These are phyloP conservation scores for Eristalinus aeneus DNA, from an alignment of 2,888 invertebrate genomes.

Conservation along the genomic window DNA sequence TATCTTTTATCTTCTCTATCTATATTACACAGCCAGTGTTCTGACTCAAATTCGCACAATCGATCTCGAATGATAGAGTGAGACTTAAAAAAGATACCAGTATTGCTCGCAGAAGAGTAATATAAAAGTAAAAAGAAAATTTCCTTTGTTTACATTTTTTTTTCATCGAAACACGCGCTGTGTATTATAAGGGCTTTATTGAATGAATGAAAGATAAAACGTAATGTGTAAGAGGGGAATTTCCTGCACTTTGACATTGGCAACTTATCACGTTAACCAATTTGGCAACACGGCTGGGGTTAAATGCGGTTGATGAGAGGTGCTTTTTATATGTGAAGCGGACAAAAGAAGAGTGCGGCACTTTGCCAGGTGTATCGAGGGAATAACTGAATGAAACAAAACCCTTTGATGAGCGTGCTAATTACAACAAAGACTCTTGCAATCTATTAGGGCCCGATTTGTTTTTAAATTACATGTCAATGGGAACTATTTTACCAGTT, in stretches of 20 bases:
- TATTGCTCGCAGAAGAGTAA: background rate
- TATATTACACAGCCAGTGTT: too few species aligned
- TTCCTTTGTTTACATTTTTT: constrained; percentile 51
- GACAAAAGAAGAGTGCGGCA: background rate
- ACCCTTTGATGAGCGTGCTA: background rate
- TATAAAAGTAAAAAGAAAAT: background rate
- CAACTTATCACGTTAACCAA: constrained; percentile 21
- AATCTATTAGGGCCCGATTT: background rate
- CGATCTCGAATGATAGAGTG: background rate
- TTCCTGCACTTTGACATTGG: background rate
- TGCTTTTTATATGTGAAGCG: background rate
- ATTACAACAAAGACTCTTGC: background rate
- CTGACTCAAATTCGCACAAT: constrained; percentile 2
- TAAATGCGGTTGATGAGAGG: background rate
- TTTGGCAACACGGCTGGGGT: constrained; percentile 1
- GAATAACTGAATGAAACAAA: background rate
- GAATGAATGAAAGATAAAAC: constrained; percentile 19
- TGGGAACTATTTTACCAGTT: background rate
- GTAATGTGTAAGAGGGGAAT: background rate
- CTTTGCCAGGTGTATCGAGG: constrained; percentile 17
- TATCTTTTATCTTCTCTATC: background rate
- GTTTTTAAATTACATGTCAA: background rate
- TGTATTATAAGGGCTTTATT: constrained; percentile 8
- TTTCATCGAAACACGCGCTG: background rate
- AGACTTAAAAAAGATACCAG: background rate